These are phyloP conservation scores for Haliclona indistincta DNA, from an alignment of 37 sponge, comb jelly and placozoan genomes.

Conservation along the genomic window DNA sequence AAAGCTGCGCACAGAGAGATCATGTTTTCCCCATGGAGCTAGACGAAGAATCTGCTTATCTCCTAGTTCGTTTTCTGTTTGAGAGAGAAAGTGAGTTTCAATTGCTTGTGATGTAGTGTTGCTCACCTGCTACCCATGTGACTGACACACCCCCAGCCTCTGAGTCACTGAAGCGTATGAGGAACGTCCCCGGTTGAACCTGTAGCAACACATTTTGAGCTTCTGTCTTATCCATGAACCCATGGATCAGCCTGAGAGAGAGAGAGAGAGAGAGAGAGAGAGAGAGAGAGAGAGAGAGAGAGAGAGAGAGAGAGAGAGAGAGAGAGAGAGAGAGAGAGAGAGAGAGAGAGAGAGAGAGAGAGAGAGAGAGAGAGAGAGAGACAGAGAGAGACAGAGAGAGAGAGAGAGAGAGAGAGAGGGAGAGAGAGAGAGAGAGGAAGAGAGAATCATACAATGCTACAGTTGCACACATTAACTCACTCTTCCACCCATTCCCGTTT, in stretches of 20 bases:
- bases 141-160: conserved; percentile 81
- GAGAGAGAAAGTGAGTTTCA: background rate
- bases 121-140: conserved; percentile 70
- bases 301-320: too few species aligned
- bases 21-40: conserved; percentile 84
- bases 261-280: too few species aligned
- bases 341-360: too few species aligned
- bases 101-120: background rate
- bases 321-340: too few species aligned
- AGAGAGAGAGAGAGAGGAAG: too few species aligned
- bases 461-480: too few species aligned
- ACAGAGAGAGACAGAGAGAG: too few species aligned
- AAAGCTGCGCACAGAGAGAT: conserved; percentile 64
- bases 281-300: too few species aligned
- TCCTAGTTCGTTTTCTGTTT: conserved; percentile 5
- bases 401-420: too few species aligned
- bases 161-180: conserved; percentile 85
- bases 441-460: too few species aligned
- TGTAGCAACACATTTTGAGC: conserved; percentile 74
- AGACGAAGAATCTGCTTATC: conserved; percentile 68
- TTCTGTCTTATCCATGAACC: conserved; percentile 85
- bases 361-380: too few species aligned
- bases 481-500: too few species aligned
- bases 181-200: conserved; percentile 79
- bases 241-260: conserved; percentile 86